Evolutionary conservation across 2,888 invertebrate species (phyloP).

Genomic region (Hemistola chrysoprasaria): DNA sequence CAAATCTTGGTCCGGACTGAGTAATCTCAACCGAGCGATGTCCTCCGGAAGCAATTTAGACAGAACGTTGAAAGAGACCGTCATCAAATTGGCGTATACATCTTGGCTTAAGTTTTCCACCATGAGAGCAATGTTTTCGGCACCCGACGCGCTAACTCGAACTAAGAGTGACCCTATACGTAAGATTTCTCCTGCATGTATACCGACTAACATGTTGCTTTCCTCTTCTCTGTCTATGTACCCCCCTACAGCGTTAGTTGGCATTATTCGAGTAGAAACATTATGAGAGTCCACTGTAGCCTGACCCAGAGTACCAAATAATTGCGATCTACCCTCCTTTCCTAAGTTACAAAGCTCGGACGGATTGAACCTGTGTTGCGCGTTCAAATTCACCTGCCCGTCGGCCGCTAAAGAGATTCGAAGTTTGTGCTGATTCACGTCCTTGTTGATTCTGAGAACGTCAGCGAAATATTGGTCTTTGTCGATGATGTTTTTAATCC

Average conservation of each 20-base stretch:
- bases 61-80: conserved; percentile 60
- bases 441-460: conserved; percentile 77
- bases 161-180: conserved; percentile 60
- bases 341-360: conserved; percentile 58
- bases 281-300: conserved; percentile 48
- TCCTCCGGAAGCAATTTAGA: conserved; percentile 60
- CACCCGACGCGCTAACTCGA: conserved; percentile 59
- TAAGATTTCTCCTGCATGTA: conserved; percentile 67
- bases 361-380: conserved; percentile 67
- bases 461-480: conserved; percentile 82
- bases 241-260: conserved; percentile 42
- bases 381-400: conserved; percentile 68
- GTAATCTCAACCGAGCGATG: conserved; percentile 54
- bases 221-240: conserved; percentile 50
- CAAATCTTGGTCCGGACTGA: conserved; percentile 69
- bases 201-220: conserved; percentile 48
- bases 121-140: conserved; percentile 58
- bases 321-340: conserved; percentile 51
- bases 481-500: conserved; percentile 74
- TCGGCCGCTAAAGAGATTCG: conserved; percentile 74
- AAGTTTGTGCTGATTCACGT: conserved; percentile 73
- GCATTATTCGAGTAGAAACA: conserved; percentile 50
- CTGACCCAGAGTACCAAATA: conserved; percentile 60
- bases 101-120: conserved; percentile 65
- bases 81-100: conserved; percentile 63